Base-by-base conservation (phyloP, 2,113 vertebrate species). In the Ceuthmochares aereus region DNA sequence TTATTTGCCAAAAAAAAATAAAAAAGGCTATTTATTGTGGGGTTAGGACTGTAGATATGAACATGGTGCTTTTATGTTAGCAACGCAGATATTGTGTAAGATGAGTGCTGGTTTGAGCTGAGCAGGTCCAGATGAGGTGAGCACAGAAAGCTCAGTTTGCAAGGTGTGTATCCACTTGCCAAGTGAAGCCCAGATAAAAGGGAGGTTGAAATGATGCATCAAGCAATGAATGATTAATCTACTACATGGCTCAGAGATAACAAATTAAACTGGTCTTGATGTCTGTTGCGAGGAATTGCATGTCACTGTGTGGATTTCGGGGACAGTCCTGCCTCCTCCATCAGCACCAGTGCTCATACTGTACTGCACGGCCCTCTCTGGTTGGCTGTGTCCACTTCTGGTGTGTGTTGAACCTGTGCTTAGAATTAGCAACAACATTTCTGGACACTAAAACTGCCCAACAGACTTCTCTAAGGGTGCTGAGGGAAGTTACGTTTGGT, bases 391-490 rank as follows among this genome's bases (percentile, higher is more conserved):
- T 4, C 49, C 30, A 4, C 19, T 14, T 32, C 10, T 54, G 54
- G 30, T 2, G 3, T 1, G 7, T 51, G 62, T 47, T 17, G 21
- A 8, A 10, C 14, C 17, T 25, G 21, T 18, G 42, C 60, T 49
- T 26, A 1, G 20, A 22, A 18, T 12, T 9, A 51, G 45, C 17
- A 18, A 19, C 5, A 29, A 1, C 7, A 0, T 37, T 34, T 54
- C 62, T 62, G 55, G 47, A 0, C 3, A 1, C 40, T 62, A n/a
- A 69, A 69, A 55, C 13, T 29, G 54, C 29, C 47, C 34, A 0
- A 0, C 0, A 23, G 14, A 4, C 4, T 18, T 23, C 19, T 42
- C 14, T 7, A 2, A 23, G 68, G 56, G 47, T 42, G 5, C 2
- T 4, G 55, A 27, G 20, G 11, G 47, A 5, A 12, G 58, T 43